A percentile compares a stretch with the other conserved stretches of the same genome.
These are phyloP conservation scores for Apotomis turbidana DNA, from an alignment of 2,888 invertebrate species.

Conservation along the genomic window DNA sequence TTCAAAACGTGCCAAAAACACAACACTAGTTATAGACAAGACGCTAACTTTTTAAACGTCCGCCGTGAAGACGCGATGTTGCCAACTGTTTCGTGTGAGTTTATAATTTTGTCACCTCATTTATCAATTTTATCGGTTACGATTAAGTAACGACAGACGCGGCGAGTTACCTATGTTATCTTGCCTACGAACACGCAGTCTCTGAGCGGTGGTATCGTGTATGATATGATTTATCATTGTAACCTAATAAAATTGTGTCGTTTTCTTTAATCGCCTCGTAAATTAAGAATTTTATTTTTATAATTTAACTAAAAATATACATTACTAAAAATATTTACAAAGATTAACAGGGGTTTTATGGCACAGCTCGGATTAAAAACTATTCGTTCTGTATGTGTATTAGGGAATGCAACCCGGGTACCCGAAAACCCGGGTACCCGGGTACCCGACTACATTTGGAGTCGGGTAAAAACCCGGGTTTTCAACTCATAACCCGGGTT, in stretches of 20 bases:
- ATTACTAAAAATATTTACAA: too few species aligned
- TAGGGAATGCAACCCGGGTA: too few species aligned
- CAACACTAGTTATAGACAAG: conserved; percentile 9
- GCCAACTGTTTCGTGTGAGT: conserved; percentile 51
- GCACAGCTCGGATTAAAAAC: too few species aligned
- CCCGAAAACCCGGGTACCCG: too few species aligned
- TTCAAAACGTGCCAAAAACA: conserved; percentile 3
- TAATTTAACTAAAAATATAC: too few species aligned
- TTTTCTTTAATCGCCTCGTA: neutral
- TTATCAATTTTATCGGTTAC: conserved; percentile 50
- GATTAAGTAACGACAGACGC: conserved; percentile 35
- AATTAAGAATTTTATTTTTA: too few species aligned
- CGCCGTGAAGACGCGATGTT: conserved; percentile 47
- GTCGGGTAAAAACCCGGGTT: too few species aligned
- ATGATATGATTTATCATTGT: neutral
- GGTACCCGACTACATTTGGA: too few species aligned
- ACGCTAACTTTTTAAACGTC: conserved; percentile 18
- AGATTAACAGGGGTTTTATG: too few species aligned
- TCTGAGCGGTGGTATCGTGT: conserved; percentile 41
- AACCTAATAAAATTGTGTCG: neutral
- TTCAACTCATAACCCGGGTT: too few species aligned
- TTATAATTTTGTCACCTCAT: conserved; percentile 51
- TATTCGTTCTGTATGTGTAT: too few species aligned
- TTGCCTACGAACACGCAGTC: conserved; percentile 43
- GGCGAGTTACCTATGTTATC: conserved; percentile 5